These are phyloP conservation scores for Agrotis puta DNA, from an alignment of 2,888 invertebrate genomes.

Conservation along the genomic window DNA sequence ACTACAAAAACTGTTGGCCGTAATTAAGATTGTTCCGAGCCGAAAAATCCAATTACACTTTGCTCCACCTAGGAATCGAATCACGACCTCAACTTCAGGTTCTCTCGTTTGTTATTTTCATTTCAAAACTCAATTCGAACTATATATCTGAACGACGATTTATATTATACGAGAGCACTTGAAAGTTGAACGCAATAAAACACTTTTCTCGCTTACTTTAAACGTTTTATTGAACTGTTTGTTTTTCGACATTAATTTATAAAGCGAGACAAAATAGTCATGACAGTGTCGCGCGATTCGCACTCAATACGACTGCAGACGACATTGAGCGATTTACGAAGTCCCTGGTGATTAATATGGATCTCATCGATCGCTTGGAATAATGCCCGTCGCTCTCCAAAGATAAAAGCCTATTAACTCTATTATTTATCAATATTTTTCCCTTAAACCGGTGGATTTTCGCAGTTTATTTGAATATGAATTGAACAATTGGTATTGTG, in stretches of 20 bases:
- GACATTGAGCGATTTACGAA: constrained; percentile 77
- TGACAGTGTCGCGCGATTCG: constrained; percentile 70
- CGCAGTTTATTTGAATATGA: constrained; percentile 58
- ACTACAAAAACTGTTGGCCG: constrained; percentile 18
- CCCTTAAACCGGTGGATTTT: constrained; percentile 41
- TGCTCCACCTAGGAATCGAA: constrained; percentile 19
- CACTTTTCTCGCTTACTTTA: constrained; percentile 36
- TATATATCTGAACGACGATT: constrained; percentile 30
- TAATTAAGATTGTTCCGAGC: constrained; percentile 38
- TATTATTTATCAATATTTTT: constrained; percentile 64
- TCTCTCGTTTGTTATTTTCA: constrained; percentile 32
- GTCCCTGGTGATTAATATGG: constrained; percentile 72
- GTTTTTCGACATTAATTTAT: constrained; percentile 56
- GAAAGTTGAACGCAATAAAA: constrained; percentile 40
- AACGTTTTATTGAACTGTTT: constrained; percentile 54
- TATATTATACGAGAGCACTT: constrained; percentile 28
- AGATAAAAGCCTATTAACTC: constrained; percentile 64
- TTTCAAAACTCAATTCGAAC: constrained; percentile 30
- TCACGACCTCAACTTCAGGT: constrained; percentile 9
- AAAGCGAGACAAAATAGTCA: constrained; percentile 68
- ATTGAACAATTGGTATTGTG: constrained; percentile 44
- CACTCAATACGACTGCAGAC: constrained; percentile 72
- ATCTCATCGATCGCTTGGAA: constrained; percentile 65
- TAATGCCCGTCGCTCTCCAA: constrained; percentile 62
- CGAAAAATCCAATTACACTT: constrained; percentile 42